Base-by-base conservation (phyloP, 2,888 invertebrate species). In the Perizoma affinitatum region DNA sequence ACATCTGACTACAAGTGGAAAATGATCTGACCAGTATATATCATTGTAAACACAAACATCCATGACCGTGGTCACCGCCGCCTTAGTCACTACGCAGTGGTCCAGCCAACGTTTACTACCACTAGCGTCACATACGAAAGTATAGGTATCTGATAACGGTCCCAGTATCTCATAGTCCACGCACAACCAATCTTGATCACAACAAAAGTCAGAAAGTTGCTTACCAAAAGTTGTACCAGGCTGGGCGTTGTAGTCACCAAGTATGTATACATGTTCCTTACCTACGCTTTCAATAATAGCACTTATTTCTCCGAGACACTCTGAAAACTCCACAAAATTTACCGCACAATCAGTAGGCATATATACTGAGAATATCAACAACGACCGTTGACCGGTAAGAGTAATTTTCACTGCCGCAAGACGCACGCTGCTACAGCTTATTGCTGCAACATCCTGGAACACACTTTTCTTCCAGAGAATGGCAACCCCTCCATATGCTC, bases 231-330 rank as follows among this genome's bases (percentile, higher is more conserved):
- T n/a, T 40, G 58, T 58, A 34, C 62, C 58, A 0, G 71, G 72
- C 36, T 75, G 68, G 0, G 73, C 71, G 44, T 72, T 74, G 40
- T 66, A 72, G 53, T 72, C 71, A 0, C 73, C 73, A 0, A 71
- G 34, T 0, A 70, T 54, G 47, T 58, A 68, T 2, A 67, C 67
- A 4, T 45, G 38, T 35, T 70, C 66, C 0, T 61, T 47, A 11
- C 58, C 44, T 44, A 45, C 35, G 33, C 36, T 51, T 5, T 68
- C 66, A 9, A 68, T 57, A 33, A 70, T 57, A 1, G 73, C 62
- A 58, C 46, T 56, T 7, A 71, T 58, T 46, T 58, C 52, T 41
- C 64, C 48, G 4, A 71, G 44, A 45, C 65, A 66, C 8, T 71
- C 63, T 0, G 67, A 69, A 59, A 69, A 72, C 33, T 66, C 65